A percentile compares a stretch with the other conserved stretches of the same genome.
phyloP scores from a whole-genome alignment of 2,113 vertebrate genomes.

The Alethe diademata region DNA sequence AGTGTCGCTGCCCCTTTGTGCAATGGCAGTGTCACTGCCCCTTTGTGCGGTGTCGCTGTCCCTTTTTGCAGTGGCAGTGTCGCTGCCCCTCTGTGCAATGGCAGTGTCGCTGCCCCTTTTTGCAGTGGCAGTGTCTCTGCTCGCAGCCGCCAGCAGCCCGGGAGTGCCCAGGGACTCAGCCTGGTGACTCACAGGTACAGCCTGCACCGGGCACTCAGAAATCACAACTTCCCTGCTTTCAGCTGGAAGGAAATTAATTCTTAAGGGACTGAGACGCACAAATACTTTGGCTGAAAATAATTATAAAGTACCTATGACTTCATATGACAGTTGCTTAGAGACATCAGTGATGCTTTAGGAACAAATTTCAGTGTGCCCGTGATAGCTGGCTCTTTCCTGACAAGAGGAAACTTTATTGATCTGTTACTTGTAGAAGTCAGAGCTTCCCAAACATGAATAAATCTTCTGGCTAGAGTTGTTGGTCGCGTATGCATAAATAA shows the following conservation, averaged over 20 bases:
- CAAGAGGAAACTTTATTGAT: neutral
- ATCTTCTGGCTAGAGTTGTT: neutral
- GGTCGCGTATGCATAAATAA: neutral
- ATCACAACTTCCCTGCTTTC: neutral
- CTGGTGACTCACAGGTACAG: neutral
- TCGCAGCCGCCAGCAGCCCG: neutral
- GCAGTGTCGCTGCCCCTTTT: no score
- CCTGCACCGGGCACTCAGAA: accelerated
- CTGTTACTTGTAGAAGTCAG: accelerated
- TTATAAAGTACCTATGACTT: neutral
- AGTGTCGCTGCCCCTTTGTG: no score
- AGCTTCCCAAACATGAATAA: neutral
- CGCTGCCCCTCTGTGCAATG: no score
- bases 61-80: no score
- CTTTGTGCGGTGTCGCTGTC: no score
- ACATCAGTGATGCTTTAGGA: neutral
- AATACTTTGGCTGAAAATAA: neutral
- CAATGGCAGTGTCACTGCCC: no score
- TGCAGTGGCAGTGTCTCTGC: no score
- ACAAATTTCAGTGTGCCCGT: neutral
- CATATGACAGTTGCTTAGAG: neutral
- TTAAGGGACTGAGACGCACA: neutral
- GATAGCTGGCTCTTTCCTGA: neutral
- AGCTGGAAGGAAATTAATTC: neutral
- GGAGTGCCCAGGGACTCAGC: neutral